Evolutionary conservation across 2,888 invertebrate genomes (phyloP), one percentile per base, ranked within the genome.

Genomic region (Thera britannica): DNA sequence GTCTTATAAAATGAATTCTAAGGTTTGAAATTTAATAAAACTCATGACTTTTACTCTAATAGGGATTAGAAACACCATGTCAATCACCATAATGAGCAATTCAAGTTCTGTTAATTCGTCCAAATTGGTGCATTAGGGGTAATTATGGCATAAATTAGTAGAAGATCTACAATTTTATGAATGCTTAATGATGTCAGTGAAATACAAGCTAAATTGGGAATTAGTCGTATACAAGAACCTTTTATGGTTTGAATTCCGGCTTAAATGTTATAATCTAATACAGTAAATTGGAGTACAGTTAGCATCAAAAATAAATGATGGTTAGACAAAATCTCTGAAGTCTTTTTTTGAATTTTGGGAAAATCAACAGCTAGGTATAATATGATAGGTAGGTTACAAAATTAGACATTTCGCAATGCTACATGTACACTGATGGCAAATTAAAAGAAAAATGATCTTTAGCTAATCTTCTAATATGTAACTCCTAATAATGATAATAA

Each of bases 41-140:
- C 34, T 54, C 9, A 5, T 8, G 34, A 11, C 8, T 60, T 63
- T 54, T 54, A 57, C 67, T 69, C 68, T 81, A 79, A 80, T 76
- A 76, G 76, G 83, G 85, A 86, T 88, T 89, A 86, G 72, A 78
- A 76, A 82, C 83, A 83, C 34, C 86, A 89, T 87, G 90, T 90
- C 91, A 90, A 90, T 92, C 90, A 90, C 79, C 78, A 83, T 89
- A 88, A 91, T 90, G 89, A 91, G 87, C 88, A 89, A 90, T 91
- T 90, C 89, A 88, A 90, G 91, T 90, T 88, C 76, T 81, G 87
- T 88, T 91, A 91, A 90, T 91, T 90, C 87, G 80, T 79, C 85
- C 81, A 81, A 83, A 85, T 83, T 82, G 83, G 82, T 86, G 83
- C 86, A 85, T 77, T 74, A 23, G 65, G 67, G 72, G 77, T 81